These are phyloP conservation scores for Brienomyrus brachyistius DNA, from an alignment of 2,113 vertebrate species.

Conservation along the genomic window DNA sequence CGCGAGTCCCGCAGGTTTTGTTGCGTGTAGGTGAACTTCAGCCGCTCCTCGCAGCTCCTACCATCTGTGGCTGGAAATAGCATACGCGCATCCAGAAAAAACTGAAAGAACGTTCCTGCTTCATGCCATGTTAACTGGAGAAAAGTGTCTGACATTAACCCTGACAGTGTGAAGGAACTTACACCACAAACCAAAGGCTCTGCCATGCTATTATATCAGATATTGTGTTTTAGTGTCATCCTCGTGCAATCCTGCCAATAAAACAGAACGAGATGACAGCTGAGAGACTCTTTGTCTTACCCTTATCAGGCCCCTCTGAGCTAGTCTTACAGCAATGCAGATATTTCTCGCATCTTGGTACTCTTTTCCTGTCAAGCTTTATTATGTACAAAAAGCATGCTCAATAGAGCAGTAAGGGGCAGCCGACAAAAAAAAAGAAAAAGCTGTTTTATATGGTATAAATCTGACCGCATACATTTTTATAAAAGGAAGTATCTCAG, in stretches of 20 bases:
- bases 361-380: not conserved
- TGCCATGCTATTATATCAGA: not conserved
- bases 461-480: not conserved
- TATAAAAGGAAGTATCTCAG: not conserved
- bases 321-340: not conserved
- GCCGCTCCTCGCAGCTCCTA: not conserved
- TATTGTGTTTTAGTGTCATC: not conserved
- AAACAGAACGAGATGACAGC: not conserved
- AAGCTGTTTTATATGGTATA: not conserved
- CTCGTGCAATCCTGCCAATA: not conserved
- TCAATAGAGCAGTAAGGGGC: not conserved
- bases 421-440: not conserved
- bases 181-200: not conserved
- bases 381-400: not conserved
- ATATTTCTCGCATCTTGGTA: not conserved
- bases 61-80: not conserved
- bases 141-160: not conserved
- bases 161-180: not conserved
- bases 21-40: not conserved
- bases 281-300: not conserved
- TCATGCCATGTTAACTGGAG: not conserved
- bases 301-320: not conserved
- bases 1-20: not conserved
- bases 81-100: not conserved
- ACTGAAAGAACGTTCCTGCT: not conserved